These are phyloP conservation scores for Phortica okadai DNA, from an alignment of 2,888 invertebrate species.

Conservation along the genomic window DNA sequence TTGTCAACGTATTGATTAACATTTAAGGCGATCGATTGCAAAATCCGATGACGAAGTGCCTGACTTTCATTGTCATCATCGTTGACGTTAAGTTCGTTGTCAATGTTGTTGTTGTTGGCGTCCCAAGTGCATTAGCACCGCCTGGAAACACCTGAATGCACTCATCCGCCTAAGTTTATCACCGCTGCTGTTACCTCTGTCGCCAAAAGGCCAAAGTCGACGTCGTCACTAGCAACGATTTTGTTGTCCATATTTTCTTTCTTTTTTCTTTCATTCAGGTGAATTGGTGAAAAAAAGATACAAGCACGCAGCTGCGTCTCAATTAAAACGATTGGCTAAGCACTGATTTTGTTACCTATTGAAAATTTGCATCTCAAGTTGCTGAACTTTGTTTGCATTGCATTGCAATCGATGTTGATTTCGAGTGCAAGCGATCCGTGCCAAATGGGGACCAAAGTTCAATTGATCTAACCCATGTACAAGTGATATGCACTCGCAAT, in stretches of 20 bases:
- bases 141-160: constrained; percentile 26
- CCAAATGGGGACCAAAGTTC: constrained; percentile 2
- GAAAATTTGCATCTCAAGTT: constrained; percentile 7
- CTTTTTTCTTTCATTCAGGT: background rate
- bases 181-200: background rate
- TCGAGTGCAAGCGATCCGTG: background rate
- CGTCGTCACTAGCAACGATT: background rate
- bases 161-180: background rate
- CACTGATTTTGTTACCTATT: background rate
- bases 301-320: background rate
- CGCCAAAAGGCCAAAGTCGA: background rate
- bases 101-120: background rate
- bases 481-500: constrained; percentile 14
- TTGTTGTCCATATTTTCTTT: background rate
- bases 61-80: background rate
- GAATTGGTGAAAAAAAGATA: no score
- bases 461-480: constrained; percentile 29
- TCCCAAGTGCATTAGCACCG: background rate
- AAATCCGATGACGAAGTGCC: background rate
- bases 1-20: constrained; percentile 5
- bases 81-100: background rate
- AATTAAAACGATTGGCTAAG: background rate
- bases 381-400: background rate
- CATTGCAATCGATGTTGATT: background rate
- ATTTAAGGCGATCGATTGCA: background rate